These are phyloP conservation scores for Nyctalus aviator DNA, from an alignment of 2,797 vertebrate genomes.

Conservation along the genomic window DNA sequence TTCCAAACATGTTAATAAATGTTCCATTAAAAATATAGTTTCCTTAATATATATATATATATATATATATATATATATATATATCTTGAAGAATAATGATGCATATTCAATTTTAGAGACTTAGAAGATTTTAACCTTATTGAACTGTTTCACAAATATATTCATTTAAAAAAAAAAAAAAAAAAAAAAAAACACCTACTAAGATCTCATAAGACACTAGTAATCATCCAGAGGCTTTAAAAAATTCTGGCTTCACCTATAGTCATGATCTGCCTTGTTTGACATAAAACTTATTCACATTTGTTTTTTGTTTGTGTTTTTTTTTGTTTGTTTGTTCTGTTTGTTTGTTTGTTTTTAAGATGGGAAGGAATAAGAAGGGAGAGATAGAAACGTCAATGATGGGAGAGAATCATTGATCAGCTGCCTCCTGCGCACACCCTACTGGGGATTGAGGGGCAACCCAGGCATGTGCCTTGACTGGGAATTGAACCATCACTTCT, in stretches of 20 bases:
- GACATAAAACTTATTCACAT: neutral
- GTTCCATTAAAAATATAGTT: neutral
- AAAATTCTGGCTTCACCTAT: constrained; percentile 14
- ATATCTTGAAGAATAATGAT: neutral
- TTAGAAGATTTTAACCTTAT: neutral
- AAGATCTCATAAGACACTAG: neutral
- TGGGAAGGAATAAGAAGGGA: too few relatives aligned
- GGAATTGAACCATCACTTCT: too few relatives aligned
- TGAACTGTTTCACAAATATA: neutral
- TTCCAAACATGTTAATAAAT: neutral
- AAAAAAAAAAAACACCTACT: neutral
- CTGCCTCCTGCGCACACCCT: too few relatives aligned
- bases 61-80: neutral
- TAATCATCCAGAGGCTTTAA: neutral
- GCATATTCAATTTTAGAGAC: constrained; percentile 9
- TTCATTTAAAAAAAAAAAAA: neutral
- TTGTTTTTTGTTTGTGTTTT: neutral
- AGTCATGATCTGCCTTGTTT: constrained; percentile 32
- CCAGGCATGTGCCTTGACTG: too few relatives aligned
- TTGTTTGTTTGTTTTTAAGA: neutral
- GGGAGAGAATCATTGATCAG: too few relatives aligned
- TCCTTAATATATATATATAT: neutral
- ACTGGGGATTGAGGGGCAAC: too few relatives aligned
- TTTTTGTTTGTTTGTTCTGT: neutral
- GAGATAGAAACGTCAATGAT: too few relatives aligned